Evolutionary conservation across 2,888 invertebrate species (phyloP).

Genomic region (Hydropsyche betteni): DNA sequence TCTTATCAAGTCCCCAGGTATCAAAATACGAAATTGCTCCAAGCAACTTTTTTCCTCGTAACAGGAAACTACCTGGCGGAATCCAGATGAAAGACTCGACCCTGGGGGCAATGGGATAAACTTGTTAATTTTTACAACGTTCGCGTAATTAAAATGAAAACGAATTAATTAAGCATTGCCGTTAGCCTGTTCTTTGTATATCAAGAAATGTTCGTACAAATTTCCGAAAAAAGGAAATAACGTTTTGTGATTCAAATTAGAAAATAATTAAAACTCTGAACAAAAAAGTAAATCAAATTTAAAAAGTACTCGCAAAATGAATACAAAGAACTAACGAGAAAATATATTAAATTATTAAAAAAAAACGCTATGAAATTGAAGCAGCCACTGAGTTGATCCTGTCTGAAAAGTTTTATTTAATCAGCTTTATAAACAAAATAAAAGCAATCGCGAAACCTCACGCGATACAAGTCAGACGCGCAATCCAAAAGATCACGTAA

Average conservation of each 20-base stretch:
- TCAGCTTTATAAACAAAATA: constrained; percentile 9
- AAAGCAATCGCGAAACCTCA: not conserved
- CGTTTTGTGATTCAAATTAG: too few relatives aligned
- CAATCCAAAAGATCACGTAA: too few relatives aligned
- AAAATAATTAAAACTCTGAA: too few relatives aligned
- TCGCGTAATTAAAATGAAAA: constrained; percentile 25
- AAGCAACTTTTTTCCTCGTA: constrained; percentile 13
- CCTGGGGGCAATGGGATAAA: constrained; percentile 5
- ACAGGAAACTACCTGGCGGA: constrained; percentile 23
- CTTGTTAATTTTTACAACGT: constrained; percentile 23
- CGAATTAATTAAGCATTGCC: constrained; percentile 9
- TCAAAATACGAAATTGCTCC: constrained; percentile 25
- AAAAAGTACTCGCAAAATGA: not conserved
- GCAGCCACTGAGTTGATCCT: not conserved
- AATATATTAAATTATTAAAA: not conserved
- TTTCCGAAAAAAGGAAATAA: not conserved
- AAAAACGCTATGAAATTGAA: not conserved
- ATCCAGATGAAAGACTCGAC: constrained; percentile 8
- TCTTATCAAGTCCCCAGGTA: constrained; percentile 23
- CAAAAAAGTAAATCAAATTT: too few relatives aligned
- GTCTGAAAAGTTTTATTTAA: constrained; percentile 46
- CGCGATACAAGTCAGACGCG: too few relatives aligned
- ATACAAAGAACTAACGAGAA: not conserved
- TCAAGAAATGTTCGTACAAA: not conserved
- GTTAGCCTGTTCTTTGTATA: not conserved